phyloP scores from a whole-genome alignment of 2,113 vertebrate species.

The Pomatostomus ruficeps region DNA sequence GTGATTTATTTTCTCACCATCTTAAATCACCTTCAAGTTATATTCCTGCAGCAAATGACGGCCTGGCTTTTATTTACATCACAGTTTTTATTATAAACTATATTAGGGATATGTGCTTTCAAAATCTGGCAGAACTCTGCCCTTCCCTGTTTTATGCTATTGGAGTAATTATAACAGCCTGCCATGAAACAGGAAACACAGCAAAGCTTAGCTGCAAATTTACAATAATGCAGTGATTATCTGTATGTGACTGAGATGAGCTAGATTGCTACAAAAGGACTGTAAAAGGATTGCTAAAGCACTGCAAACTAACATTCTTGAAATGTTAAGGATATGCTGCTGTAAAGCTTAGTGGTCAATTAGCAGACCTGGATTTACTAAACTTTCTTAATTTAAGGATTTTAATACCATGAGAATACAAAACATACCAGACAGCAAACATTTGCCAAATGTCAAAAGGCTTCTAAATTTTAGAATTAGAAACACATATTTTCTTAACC shows the following conservation, averaged over 20 bases:
- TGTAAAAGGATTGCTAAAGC: too few species aligned
- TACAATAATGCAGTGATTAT: neutral
- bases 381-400: neutral
- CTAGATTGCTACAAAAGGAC: neutral
- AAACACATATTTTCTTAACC: conserved; percentile 5
- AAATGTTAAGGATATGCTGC: neutral
- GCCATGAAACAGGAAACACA: neutral
- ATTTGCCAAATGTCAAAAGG: neutral
- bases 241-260: neutral
- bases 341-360: neutral
- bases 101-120: neutral
- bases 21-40: conserved; percentile 18
- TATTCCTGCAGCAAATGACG: neutral
- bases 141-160: neutral
- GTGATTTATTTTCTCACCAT: neutral
- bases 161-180: neutral
- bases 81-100: neutral
- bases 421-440: neutral
- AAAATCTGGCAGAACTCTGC: neutral
- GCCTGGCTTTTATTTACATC: neutral
- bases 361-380: neutral
- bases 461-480: conserved; percentile 27
- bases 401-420: neutral
- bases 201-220: neutral
- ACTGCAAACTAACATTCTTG: neutral